Conservation (phyloP, 2,797 vertebrate genomes). For the Acrossocheilus wenchowensis region DNA sequence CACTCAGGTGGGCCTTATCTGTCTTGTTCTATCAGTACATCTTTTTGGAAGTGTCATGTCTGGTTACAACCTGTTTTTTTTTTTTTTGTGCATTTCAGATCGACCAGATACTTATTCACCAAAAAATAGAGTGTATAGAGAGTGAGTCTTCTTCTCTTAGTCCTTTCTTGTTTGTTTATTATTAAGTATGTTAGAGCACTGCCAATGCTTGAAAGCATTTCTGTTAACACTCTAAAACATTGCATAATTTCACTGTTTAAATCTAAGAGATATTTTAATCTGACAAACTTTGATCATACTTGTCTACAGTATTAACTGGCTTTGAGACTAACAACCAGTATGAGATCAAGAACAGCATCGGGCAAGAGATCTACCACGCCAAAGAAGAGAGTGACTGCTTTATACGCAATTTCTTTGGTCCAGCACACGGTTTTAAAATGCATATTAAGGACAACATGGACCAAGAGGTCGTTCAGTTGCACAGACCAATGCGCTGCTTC, state of each 20-base stretch:
- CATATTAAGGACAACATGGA: constrained; percentile 83
- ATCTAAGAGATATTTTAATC: neutral
- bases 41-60: neutral
- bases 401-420: constrained; percentile 86
- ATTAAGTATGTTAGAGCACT: neutral
- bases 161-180: neutral
- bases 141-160: constrained; percentile 69
- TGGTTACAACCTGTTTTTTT: neutral
- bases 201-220: neutral
- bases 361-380: constrained; percentile 84
- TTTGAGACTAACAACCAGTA: constrained; percentile 88
- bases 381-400: constrained; percentile 89
- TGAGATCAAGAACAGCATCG: constrained; percentile 85
- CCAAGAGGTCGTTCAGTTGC: constrained; percentile 84
- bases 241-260: neutral
- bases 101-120: constrained; percentile 88
- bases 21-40: neutral
- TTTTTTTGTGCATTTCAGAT: constrained; percentile 70
- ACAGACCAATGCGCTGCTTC: constrained; percentile 86
- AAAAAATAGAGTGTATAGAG: constrained; percentile 85
- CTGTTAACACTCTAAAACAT: neutral
- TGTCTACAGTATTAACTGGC: constrained; percentile 77
- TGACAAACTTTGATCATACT: neutral
- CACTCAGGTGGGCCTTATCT: constrained; percentile 75
- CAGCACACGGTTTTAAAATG: constrained; percentile 85